phyloP scores from a whole-genome alignment of 2,888 invertebrate genomes.

The Amphimallon solstitiale region DNA sequence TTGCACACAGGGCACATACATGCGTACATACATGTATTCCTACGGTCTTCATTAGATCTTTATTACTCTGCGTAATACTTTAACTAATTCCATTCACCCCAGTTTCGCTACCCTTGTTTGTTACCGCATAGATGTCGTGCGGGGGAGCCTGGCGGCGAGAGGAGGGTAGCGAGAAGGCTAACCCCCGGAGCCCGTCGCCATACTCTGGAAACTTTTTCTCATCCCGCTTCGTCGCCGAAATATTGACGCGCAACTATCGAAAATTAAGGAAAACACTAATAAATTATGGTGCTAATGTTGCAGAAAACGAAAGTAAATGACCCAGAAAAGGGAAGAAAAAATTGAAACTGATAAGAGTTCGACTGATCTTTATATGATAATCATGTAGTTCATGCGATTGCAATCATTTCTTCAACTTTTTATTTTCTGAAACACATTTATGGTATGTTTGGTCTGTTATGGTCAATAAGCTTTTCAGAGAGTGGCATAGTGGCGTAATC shows the following conservation, averaged over 20 bases:
- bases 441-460: too few species aligned
- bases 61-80: slow-evolving; percentile 31
- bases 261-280: not conserved
- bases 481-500: too few species aligned
- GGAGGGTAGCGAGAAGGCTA: not conserved
- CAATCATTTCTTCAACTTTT: too few species aligned
- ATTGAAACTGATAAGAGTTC: too few species aligned
- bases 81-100: slow-evolving; percentile 34
- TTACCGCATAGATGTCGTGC: slow-evolving; percentile 17
- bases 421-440: too few species aligned
- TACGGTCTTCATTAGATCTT: slow-evolving; percentile 35
- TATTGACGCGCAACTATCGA: not conserved
- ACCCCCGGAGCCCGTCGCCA: slow-evolving; percentile 12
- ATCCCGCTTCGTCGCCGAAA: slow-evolving; percentile 4
- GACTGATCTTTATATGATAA: too few species aligned
- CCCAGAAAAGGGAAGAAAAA: too few species aligned
- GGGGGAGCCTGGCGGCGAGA: not conserved
- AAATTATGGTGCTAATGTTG: too few species aligned
- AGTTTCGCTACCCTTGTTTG: slow-evolving; percentile 33
- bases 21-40: slow-evolving; percentile 11
- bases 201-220: slow-evolving; percentile 11
- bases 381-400: too few species aligned
- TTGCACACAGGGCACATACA: too few species aligned
- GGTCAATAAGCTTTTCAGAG: too few species aligned
- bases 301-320: too few species aligned